Base-by-base conservation (phyloP, 2,888 invertebrate species). In the Eretmocerus hayati region DNA sequence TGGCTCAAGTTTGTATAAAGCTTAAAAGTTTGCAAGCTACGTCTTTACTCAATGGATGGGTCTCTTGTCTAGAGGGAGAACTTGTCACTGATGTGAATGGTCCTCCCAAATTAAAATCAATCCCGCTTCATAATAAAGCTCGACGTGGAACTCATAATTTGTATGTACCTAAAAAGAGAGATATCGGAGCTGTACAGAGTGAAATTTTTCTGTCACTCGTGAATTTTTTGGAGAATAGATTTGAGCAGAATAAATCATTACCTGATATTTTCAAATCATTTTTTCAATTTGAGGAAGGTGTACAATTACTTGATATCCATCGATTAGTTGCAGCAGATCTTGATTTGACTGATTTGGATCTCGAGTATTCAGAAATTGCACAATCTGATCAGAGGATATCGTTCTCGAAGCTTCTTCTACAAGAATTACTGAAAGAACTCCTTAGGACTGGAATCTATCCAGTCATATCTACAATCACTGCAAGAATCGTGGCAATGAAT, bases 401-500 rank as follows among this genome's bases (percentile, higher is more conserved):
- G 5, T 15, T 11, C n/a, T 3, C 33, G 11, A 13, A n/a, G n/a
- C n/a, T n/a, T n/a, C n/a, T n/a, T n/a, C n/a, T 42, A 1, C 8
- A 5, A 2, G 3, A 30, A 19, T 32, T 32, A 42, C 18, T 42
- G n/a, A 33, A 42, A 32, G n/a, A 2, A 13, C 20, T 42, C 3
- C n/a, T 19, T 11, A n/a, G 32, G 5, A 11, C 6, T 3, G 19
- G 11, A 32, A 33, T 20, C 8, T 42, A 32, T 20, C 19, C 19
- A 4, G 19, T 20, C 4, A n/a, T 20, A 1, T 19, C 13, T 5
- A 42, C n/a, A 32, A 13, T 42, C 13, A 32, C 32, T 15, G 42
- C 31, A 15, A 30, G 42, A 42, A 42, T 42, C 21, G 31, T 33
- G 2, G 42, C 42, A 4, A 33, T 26, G 4, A 42, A 42, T 8